These are phyloP conservation scores for Argentina silus DNA, from an alignment of 2,797 vertebrate genomes.

Conservation along the genomic window DNA sequence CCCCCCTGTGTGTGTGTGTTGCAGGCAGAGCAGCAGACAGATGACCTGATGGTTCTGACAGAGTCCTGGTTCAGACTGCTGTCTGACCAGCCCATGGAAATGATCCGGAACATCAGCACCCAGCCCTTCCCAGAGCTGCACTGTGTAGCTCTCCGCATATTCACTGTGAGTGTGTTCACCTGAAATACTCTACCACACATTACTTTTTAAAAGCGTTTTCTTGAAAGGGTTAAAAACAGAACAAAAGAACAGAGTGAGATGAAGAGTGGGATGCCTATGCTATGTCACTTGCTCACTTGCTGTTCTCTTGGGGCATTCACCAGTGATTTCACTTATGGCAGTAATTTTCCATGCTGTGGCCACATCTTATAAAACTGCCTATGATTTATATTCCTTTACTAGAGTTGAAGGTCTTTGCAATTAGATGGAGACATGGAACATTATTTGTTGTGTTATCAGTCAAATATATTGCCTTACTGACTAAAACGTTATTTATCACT, in stretches of 20 bases:
- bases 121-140: slow-evolving; percentile 96
- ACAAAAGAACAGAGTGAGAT: too few relatives aligned
- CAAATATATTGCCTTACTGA: background rate
- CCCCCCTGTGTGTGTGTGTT: background rate
- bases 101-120: slow-evolving; percentile 88
- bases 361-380: background rate
- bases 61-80: slow-evolving; percentile 90
- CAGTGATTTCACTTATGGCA: too few relatives aligned
- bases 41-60: slow-evolving; percentile 89
- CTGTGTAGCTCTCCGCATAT: slow-evolving; percentile 85
- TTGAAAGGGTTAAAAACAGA: too few relatives aligned
- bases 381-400: background rate
- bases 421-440: background rate
- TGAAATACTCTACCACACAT: background rate
- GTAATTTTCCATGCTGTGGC: too few relatives aligned
- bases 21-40: slow-evolving; percentile 92
- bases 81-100: slow-evolving; percentile 85
- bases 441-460: background rate
- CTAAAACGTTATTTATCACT: background rate
- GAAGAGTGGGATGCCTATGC: too few relatives aligned
- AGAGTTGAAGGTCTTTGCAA: background rate
- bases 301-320: too few relatives aligned
- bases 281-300: too few relatives aligned
- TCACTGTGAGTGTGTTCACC: slow-evolving; percentile 82
- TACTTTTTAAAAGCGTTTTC: too few relatives aligned